Evolutionary conservation across 2,113 vertebrate species (phyloP), one percentile per base, ranked within the genome.

Genomic region (Galemys pyrenaicus): DNA sequence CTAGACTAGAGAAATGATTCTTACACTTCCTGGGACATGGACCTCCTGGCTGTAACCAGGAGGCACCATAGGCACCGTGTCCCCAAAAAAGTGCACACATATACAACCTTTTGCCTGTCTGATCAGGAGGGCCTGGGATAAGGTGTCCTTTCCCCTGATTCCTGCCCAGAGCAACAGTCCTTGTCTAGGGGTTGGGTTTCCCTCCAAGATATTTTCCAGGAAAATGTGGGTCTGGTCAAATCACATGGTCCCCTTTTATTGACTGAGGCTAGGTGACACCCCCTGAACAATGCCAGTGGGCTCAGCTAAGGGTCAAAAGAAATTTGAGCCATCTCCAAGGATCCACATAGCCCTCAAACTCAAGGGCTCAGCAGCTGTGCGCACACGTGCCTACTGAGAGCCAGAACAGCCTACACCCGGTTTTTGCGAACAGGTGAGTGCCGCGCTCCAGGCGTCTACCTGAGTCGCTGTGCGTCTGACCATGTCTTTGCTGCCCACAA

Each of bases 21-120:
- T 87, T 77, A 75, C 54, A 73, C 71, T 92, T 86, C 79, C 83
- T 89, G 83, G 56, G 60, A 73, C 86, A 95, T 4, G 24, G 70
- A 41, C 24, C 85, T n/a, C 58, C 28, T 83, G 77, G 16, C 28
- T 17, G 9, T 39, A 22, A n/a, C n/a, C n/a, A n/a, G n/a, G n/a
- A 83, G 37, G 62, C 68, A 87, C 54, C 44, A n/a, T 51, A 82
- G 5, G 49, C 3, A 60, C 24, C 22, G 60, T 85, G 11, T 92
- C 5, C 32, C 54, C 67, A 35, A 16, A 71, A 84, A 92, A 67
- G 86, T 24, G 16, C 26, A 73, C 19, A 78, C 16, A 32, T 8
- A 44, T 4, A 19, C 5, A 41, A 49, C 1, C 7, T 35, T 89
- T 81, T 65, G 58, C 28, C 11, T 75, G 37, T 83, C 24, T 70